Percentiles rank a stretch among this genome's conserved stretches.
Conservation (phyloP, 2,797 vertebrate species). For the Parauchenoglanis punctatus region DNA sequence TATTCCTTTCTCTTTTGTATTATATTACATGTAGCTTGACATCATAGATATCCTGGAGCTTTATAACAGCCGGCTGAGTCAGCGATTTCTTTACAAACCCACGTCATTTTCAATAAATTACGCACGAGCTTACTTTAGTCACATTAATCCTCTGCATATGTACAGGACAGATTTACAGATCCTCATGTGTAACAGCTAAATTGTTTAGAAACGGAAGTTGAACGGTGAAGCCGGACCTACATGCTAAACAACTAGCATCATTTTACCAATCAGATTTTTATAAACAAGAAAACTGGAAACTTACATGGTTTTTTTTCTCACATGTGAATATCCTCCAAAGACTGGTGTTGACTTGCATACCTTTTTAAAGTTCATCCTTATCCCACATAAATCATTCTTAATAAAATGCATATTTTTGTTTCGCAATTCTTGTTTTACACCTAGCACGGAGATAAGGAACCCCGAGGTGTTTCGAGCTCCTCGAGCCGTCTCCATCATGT, state of each 20-base stretch:
- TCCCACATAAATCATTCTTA: background rate
- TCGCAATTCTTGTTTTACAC: background rate
- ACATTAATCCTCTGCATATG: conserved; percentile 21
- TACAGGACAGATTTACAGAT: conserved; percentile 53
- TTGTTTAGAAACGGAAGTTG: background rate
- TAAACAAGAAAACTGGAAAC: conserved; percentile 26
- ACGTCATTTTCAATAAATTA: conserved; percentile 42
- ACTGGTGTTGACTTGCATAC: no score
- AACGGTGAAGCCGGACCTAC: background rate
- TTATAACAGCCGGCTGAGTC: background rate
- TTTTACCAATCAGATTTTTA: background rate
- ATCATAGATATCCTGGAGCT: conserved; percentile 24
- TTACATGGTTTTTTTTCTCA: background rate
- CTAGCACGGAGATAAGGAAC: background rate
- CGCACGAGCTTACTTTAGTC: conserved; percentile 49
- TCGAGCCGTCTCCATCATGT: background rate
- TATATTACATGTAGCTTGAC: conserved; percentile 30
- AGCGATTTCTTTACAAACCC: background rate
- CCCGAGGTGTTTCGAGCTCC: background rate
- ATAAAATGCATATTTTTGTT: background rate
- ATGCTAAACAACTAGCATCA: background rate
- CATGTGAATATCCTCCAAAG: background rate
- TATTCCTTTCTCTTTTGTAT: background rate
- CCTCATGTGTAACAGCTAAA: conserved; percentile 9
- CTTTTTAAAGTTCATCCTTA: background rate